phyloP scores from a whole-genome alignment of 1,140 invertebrate genomes.

The Metopolophium dirhodum region DNA sequence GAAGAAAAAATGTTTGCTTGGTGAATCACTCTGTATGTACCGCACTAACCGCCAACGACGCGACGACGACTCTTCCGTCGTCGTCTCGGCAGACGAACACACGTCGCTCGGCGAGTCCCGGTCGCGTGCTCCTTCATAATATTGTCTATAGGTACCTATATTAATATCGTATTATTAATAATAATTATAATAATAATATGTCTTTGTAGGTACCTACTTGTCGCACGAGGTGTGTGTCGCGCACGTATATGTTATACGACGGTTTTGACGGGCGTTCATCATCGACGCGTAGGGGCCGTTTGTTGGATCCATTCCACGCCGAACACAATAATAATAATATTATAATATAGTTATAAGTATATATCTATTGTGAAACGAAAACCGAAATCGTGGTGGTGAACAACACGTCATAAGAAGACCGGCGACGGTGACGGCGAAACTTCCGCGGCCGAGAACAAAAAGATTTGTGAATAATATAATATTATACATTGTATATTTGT shows the following conservation, averaged over 20 bases:
- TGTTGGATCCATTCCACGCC: background rate
- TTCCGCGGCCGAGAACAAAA: background rate
- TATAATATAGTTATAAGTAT: background rate
- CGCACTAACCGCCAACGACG: background rate
- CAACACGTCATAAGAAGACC: background rate
- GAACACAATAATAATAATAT: background rate
- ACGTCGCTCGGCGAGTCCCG: too few relatives aligned
- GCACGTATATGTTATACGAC: background rate
- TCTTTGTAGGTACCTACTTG: background rate
- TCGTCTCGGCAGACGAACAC: background rate
- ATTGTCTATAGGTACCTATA: background rate
- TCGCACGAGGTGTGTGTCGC: background rate
- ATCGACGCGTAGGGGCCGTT: background rate
- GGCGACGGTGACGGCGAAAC: background rate
- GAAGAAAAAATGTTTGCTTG: background rate
- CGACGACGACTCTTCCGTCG: background rate
- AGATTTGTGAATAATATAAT: background rate
- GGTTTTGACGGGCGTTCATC: background rate
- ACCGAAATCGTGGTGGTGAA: background rate
- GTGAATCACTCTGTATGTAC: background rate
- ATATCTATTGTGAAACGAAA: background rate
- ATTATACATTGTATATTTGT: background rate
- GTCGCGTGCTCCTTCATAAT: background rate
- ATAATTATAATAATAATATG: background rate
- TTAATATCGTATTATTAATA: background rate